Evolutionary conservation across 2,113 vertebrate genomes (phyloP), one percentile per base, ranked within the genome.

Genomic region (Emydocephalus ijimae): DNA sequence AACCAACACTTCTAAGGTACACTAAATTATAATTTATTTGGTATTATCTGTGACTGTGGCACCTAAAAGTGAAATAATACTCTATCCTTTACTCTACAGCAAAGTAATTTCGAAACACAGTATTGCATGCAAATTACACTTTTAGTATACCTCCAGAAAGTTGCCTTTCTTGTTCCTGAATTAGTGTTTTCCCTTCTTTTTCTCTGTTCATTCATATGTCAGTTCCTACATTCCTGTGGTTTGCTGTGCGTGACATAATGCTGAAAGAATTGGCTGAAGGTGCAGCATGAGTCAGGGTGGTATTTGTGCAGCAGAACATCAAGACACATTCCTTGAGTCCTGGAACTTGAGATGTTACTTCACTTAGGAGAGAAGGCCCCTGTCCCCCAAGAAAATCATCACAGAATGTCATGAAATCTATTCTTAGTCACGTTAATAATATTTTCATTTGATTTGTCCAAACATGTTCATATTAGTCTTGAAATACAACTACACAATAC

Each of bases 1-100:
- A 85, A 85, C 43, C 9, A 45, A 21, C 50, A 74, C 50, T 52
- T 69, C 54, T 91, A 34, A 61, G 85, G 26, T 34, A 91, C 24
- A 61, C 7, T 45, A 57, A 91, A 54, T 45, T 91, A 57, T 91
- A 91, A 48, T 91, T 86, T 91, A 91, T 29, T 91, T 39, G 56
- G 23, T 8, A 43, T 11, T 29, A 91, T 50, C 56, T 91, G 29
- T 21, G 7, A 86, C 74, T n/a, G 4, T 50, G 43, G 24, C 56
- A 87, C 21, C 12, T 18, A 39, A 52, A 87, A 39, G 34, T 57
- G 52, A 64, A 91, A n/a, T 14, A 64, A 87, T 48, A 50, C 11
- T 26, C 18, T 87, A 24, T 52, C 7, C 15, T 59, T 87, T 12
- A 9, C 29, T 48, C 26, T 91, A 48, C 50, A 61, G 39, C 43